phyloP scores from a whole-genome alignment of 2,888 invertebrate genomes.

The Aethes cnicana region DNA sequence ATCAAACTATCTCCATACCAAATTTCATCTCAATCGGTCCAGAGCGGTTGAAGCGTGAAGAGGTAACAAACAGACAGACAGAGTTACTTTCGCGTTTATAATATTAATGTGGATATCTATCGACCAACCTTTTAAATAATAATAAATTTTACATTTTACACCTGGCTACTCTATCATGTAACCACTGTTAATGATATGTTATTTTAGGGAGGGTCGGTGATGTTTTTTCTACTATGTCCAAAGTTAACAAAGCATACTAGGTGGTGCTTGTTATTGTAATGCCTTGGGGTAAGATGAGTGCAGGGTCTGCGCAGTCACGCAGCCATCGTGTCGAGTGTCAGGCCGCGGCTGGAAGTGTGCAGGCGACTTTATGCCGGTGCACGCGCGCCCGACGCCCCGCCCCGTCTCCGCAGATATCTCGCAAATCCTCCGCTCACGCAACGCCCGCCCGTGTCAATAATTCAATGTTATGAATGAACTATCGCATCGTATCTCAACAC shows the following conservation, averaged over 20 bases:
- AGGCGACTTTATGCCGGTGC: constrained; percentile 58
- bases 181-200: too few species aligned
- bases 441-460: constrained; percentile 11
- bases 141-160: too few species aligned
- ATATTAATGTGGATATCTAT: too few species aligned
- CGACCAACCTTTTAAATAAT: constrained; percentile 37
- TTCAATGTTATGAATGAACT: constrained; percentile 9
- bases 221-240: too few species aligned
- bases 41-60: too few species aligned
- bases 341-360: constrained; percentile 44
- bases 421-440: constrained; percentile 3
- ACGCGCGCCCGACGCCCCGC: constrained; percentile 48
- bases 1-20: too few species aligned
- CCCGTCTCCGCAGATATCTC: constrained; percentile 16
- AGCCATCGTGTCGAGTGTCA: constrained; percentile 65
- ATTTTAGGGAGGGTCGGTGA: too few species aligned
- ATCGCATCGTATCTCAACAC: not conserved
- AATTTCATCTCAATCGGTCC: too few species aligned
- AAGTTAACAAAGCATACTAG: too few species aligned
- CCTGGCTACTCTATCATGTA: too few species aligned
- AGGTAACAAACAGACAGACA: too few species aligned
- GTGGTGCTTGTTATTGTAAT: constrained; percentile 19
- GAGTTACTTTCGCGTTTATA: too few species aligned
- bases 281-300: constrained; percentile 62
- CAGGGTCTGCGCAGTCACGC: constrained; percentile 76